phyloP scores from a whole-genome alignment of 2,888 invertebrate species.

The Drosophila sordidula region DNA sequence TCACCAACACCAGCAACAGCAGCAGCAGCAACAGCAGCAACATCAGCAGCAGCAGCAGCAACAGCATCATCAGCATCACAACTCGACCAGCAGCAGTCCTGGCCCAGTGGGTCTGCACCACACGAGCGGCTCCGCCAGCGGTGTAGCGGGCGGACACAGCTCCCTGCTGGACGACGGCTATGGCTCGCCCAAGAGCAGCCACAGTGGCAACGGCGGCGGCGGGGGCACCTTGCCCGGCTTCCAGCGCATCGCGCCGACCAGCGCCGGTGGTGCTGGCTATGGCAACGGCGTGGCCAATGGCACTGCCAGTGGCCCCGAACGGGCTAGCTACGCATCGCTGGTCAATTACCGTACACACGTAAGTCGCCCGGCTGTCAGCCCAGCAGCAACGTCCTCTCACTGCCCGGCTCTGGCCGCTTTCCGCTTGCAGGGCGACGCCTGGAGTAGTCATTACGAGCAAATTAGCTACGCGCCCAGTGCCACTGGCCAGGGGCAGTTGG shows the following conservation, averaged over 20 bases:
- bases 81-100: slow-evolving; percentile 65
- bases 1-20: slow-evolving; percentile 62
- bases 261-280: slow-evolving; percentile 55
- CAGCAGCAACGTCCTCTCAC: not conserved
- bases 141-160: slow-evolving; percentile 44
- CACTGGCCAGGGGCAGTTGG: slow-evolving; percentile 66
- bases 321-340: slow-evolving; percentile 78
- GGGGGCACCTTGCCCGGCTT: slow-evolving; percentile 83
- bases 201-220: slow-evolving; percentile 70
- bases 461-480: slow-evolving; percentile 79
- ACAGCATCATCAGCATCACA: slow-evolving; percentile 69
- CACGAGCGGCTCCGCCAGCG: slow-evolving; percentile 51
- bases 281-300: slow-evolving; percentile 68
- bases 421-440: slow-evolving; percentile 77
- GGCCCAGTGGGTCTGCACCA: slow-evolving; percentile 61
- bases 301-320: slow-evolving; percentile 65
- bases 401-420: slow-evolving; percentile 2
- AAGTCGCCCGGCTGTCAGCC: slow-evolving; percentile 44
- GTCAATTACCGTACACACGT: slow-evolving; percentile 83
- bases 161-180: slow-evolving; percentile 80
- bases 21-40: slow-evolving; percentile 58
- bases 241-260: slow-evolving; percentile 77
- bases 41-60: slow-evolving; percentile 60
- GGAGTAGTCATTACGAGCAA: slow-evolving; percentile 81
- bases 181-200: slow-evolving; percentile 81